Conservation (phyloP, 2,113 vertebrate species). For the Trematomus loennbergii region DNA sequence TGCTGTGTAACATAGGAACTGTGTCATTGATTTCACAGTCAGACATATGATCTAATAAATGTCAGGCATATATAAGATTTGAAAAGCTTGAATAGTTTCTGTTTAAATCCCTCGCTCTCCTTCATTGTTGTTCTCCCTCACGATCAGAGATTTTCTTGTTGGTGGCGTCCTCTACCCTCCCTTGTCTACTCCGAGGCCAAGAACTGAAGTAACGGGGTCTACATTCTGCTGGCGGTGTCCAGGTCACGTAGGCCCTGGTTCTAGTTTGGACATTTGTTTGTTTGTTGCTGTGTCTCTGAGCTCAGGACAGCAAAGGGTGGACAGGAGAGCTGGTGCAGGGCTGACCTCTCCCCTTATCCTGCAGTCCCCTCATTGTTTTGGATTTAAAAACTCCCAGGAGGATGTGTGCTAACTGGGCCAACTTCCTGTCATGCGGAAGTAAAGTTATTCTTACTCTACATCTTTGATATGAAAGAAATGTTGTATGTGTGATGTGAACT, state of each 20-base stretch:
- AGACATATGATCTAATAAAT: not conserved
- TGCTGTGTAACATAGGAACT: not conserved
- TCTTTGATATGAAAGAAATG: constrained; percentile 76
- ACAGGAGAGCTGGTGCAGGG: constrained; percentile 43
- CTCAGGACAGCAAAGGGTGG: constrained; percentile 28
- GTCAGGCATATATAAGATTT: not conserved
- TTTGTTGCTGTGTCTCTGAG: constrained; percentile 44
- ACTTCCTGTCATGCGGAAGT: constrained; percentile 76
- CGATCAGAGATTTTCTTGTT: constrained; percentile 5
- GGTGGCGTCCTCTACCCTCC: not conserved
- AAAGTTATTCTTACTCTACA: constrained; percentile 73
- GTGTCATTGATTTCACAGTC: not conserved
- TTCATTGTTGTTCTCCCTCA: not conserved
- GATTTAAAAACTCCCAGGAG: constrained; percentile 71
- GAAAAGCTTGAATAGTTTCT: not conserved
- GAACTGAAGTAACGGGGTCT: constrained; percentile 30
- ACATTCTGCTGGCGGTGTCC: constrained; percentile 47
- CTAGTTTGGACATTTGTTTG: constrained; percentile 55
- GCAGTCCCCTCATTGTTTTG: constrained; percentile 74
- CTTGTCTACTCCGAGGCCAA: constrained; percentile 35
- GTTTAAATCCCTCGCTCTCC: not conserved
- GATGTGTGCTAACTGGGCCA: constrained; percentile 74
- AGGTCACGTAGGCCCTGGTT: constrained; percentile 80
- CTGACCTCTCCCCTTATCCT: constrained; percentile 73
- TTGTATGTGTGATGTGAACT: constrained; percentile 12